A percentile compares a stretch with the other conserved stretches of the same genome.
Conservation (phyloP, 2,888 invertebrate genomes). For the Lamellibrachia satsuma region DNA sequence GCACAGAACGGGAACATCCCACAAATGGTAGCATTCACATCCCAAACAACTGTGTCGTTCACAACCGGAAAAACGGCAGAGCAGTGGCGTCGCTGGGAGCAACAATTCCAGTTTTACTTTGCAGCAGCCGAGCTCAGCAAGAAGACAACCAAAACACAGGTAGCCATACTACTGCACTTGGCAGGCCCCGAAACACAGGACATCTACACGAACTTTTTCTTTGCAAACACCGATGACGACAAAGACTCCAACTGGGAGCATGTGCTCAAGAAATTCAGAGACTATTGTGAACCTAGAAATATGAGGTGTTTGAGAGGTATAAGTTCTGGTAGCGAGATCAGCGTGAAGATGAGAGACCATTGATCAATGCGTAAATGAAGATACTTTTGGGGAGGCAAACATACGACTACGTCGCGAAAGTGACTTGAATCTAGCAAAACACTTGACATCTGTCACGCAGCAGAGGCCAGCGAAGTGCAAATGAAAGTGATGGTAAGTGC, state of each 20-base stretch:
- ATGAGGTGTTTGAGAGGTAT: conserved; percentile 27
- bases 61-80: background rate
- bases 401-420: conserved; percentile 27
- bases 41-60: background rate
- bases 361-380: conserved; percentile 29
- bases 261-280: background rate
- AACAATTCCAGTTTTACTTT: background rate
- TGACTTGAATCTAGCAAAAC: conserved; percentile 28
- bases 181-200: background rate
- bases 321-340: conserved; percentile 25
- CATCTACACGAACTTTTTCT: background rate
- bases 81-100: background rate
- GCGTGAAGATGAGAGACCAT: conserved; percentile 18
- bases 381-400: background rate
- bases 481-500: conserved; percentile 8
- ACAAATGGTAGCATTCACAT: background rate
- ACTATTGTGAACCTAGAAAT: conserved; percentile 24
- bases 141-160: too few relatives aligned
- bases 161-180: too few relatives aligned
- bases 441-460: conserved; percentile 18
- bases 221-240: background rate
- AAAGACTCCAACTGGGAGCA: background rate
- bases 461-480: background rate
- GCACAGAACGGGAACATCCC: background rate
- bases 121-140: too few relatives aligned